phyloP scores from a whole-genome alignment of 2,113 vertebrate genomes.

The Amazona guildingii region DNA sequence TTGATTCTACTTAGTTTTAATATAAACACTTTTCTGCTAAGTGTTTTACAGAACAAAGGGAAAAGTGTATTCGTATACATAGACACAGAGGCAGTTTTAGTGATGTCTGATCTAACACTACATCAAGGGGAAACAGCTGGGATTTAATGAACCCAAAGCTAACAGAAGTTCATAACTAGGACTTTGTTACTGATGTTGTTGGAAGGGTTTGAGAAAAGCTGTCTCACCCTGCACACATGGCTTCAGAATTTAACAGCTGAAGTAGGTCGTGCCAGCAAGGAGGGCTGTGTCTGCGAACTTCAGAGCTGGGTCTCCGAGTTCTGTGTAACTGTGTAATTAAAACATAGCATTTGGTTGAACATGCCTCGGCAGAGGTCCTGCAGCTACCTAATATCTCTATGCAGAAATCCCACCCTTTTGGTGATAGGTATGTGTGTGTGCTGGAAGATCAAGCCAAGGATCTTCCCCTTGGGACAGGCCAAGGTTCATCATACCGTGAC shows the following conservation, averaged over 20 bases:
- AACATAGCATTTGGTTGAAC: rapidly evolving
- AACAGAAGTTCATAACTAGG: neutral
- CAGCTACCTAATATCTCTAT: neutral
- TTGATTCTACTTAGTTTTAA: conserved; percentile 9
- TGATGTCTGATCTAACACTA: neutral
- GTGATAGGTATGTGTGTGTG: rapidly evolving
- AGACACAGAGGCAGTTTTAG: neutral
- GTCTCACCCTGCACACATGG: neutral
- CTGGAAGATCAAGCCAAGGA: neutral
- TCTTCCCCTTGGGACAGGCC: neutral
- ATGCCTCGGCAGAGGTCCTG: neutral
- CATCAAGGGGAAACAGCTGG: conserved; percentile 10
- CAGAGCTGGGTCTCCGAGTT: neutral
- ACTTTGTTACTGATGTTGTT: neutral
- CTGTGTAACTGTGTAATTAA: neutral
- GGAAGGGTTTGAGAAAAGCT: neutral
- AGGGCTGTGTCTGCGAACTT: neutral
- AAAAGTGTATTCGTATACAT: neutral
- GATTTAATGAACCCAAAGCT: neutral
- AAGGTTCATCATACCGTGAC: rapidly evolving
- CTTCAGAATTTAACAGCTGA: neutral
- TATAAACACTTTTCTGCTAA: neutral
- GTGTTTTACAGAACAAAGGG: conserved; percentile 21
- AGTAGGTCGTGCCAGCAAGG: neutral
- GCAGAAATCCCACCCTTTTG: neutral